Base-by-base conservation (phyloP, 2,797 vertebrate genomes). In the Pangasius sanitwongsei region DNA sequence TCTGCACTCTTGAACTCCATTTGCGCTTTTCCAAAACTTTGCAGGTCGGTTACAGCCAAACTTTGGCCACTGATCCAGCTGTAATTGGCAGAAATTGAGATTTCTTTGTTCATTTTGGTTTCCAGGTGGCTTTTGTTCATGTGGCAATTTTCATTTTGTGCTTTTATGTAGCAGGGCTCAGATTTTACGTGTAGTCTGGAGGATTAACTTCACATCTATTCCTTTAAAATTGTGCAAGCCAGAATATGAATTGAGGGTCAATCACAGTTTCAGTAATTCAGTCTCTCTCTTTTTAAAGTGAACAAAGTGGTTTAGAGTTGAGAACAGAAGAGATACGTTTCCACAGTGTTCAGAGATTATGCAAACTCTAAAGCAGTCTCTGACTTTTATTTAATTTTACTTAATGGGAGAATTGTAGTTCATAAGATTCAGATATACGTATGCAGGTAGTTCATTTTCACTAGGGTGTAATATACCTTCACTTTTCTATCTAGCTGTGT, bases 181-280 rank as follows among this genome's bases (percentile, higher is more conserved):
- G 7, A 57, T 18, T 67, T 37, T 18, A 13, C 65, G 41, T 44
- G 25, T 8, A 34, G 53, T 18, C 31, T 74, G n/a, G 48, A 85
- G 20, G n/a, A 0, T 63, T 77, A 50, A 6, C 65, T 77, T 88
- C 57, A 77, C 78, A 83, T 87, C 59, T 67, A 72, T 55, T 85
- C 31, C 55, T 74, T 55, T 65, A 12, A 37, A 77, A 77, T 77
- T 61, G 34, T 50, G 23, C 12, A 69, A 69, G 18, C 41, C 81
- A 63, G 44, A 85, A 67, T 67, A n/a, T 48, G 59, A 83, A 65
- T 9, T n/a, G 15, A 50, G 7, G 59, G 41, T 18, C 59, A 83
- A 25, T 48, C 41, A 65, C 59, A 44, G 15, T 31, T 48, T 65
- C 61, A 18, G 41, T 67, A 61, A 41, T 82, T 41, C 11, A 57